These are phyloP conservation scores for Dicroscelio sp. DNA, from an alignment of 2,888 invertebrate species.

Conservation along the genomic window DNA sequence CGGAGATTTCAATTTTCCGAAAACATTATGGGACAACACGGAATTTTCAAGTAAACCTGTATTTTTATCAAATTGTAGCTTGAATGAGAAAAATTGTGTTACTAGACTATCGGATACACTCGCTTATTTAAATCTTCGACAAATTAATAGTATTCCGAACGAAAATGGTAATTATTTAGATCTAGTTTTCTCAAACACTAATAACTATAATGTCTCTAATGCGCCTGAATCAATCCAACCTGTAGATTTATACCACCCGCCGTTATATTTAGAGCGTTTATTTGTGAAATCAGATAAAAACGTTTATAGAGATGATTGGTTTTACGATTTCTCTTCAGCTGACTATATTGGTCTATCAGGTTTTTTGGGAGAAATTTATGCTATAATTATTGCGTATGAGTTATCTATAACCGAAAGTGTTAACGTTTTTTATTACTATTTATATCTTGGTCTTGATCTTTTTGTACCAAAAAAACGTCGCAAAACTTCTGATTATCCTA, in stretches of 20 bases:
- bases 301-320: too few relatives aligned
- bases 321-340: too few relatives aligned
- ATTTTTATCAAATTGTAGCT: neutral
- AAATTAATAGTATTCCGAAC: neutral
- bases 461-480: neutral
- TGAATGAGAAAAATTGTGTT: neutral
- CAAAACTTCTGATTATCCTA: too few relatives aligned
- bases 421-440: too few relatives aligned
- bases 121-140: conserved; percentile 20
- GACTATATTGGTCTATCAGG: too few relatives aligned
- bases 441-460: neutral
- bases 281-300: too few relatives aligned
- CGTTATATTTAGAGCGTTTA: neutral
- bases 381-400: too few relatives aligned
- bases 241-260: neutral
- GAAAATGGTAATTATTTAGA: neutral
- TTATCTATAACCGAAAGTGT: too few relatives aligned
- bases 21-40: neutral
- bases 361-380: too few relatives aligned
- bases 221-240: neutral
- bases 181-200: neutral
- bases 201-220: neutral
- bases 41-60: neutral
- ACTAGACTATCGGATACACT: conserved; percentile 3
- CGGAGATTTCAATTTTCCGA: conserved; percentile 47